Base-by-base conservation (phyloP, 2,888 invertebrate species). In the Cephus spinipes region DNA sequence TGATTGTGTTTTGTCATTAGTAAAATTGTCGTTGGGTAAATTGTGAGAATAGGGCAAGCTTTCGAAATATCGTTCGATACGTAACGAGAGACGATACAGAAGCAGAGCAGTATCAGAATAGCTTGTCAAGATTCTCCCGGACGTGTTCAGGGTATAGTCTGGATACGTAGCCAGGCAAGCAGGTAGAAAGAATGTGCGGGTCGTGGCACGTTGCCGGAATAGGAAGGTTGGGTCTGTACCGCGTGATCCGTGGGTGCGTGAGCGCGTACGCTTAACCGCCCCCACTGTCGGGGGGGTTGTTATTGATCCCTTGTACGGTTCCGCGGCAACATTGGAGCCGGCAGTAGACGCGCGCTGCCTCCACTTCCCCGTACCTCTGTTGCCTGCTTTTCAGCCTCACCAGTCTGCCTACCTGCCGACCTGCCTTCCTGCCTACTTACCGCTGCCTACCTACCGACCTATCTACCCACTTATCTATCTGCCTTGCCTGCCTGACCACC, bases 271-370 rank as follows among this genome's bases (percentile, higher is more conserved):
- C 40, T 55, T 55, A 55, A 55, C 40, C 71, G 76, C 76, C 76
- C 80, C 79, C 73, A 79, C 77, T 77, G 79, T 68, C 40, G 78
- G 85, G 84, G 82, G 87, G 86, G 86, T 86, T 85, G 88, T 88
- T 87, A 87, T 87, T 87, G 87, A 87, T 87, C 88, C 83, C 71
- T 32, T 12, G 71, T 15, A 71, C 31, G 71, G 71, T 71, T 32
- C 32, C 31, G 71, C 71, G 71, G 71, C 71, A 32, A 32, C 71
- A 71, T 31, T 32, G 32, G 32, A 31, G 32, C 31, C 71, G 32
- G 71, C 71, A 30, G 71, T 71, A 32, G 32, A 15, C 31, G 71
- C 71, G 40, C 40, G 40, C 40, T 55, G 40, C 40, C 23, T 55
- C 40, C 23, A 55, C 40, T 55, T 55, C 40, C 40, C 40, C 40